phyloP scores from a whole-genome alignment of 2,113 vertebrate genomes.

The Jaculus jaculus region DNA sequence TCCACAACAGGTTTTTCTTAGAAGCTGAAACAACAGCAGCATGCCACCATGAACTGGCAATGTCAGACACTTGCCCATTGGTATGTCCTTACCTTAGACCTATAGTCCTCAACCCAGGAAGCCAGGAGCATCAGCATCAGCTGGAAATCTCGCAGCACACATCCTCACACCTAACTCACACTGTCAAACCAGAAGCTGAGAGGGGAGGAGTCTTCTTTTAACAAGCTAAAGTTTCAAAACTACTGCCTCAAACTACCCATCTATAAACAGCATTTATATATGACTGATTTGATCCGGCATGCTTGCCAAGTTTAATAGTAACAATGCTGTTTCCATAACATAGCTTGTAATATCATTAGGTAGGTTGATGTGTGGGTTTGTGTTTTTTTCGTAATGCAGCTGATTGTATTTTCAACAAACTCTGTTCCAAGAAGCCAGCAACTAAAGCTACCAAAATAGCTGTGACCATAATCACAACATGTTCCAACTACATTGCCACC shows the following conservation, averaged over 20 bases:
- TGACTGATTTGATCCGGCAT: neutral
- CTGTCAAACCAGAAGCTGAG: conserved; percentile 14
- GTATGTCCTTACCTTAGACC: neutral
- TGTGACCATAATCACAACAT: neutral
- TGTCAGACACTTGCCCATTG: neutral
- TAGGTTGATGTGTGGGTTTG: conserved; percentile 2
- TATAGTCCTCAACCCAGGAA: neutral
- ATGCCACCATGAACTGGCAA: neutral
- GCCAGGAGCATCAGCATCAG: neutral
- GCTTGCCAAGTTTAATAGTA: conserved; percentile 11
- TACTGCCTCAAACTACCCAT: neutral
- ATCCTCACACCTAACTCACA: neutral
- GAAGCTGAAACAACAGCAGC: neutral
- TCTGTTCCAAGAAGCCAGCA: conserved; percentile 34
- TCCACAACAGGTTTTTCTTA: conserved; percentile 39
- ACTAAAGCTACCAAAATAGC: conserved; percentile 42
- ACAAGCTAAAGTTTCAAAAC: conserved; percentile 28
- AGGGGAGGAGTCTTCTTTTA: neutral
- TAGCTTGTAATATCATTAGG: neutral
- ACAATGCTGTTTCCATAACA: conserved; percentile 14
- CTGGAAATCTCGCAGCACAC: conserved; percentile 29
- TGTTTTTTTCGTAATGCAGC: conserved; percentile 8
- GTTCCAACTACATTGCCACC: neutral
- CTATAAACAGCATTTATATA: neutral
- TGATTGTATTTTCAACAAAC: conserved; percentile 43